Conservation (phyloP, 2,797 vertebrate species). For the Epinephelus malabaricus region DNA sequence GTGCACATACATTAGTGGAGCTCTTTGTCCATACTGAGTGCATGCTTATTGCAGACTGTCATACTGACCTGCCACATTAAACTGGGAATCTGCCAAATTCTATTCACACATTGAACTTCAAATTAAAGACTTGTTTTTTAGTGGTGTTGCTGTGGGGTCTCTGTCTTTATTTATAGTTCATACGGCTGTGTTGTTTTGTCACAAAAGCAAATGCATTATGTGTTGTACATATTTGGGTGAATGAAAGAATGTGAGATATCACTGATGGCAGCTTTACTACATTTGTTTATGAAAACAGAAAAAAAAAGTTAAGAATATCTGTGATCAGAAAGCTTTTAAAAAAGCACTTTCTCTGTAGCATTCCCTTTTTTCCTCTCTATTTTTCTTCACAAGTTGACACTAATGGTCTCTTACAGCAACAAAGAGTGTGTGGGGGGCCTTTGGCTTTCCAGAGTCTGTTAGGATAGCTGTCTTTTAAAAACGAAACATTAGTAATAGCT, state of each 20-base stretch:
- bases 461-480: slow-evolving; percentile 64
- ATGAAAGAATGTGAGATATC: not conserved
- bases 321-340: slow-evolving; percentile 18
- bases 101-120: not conserved
- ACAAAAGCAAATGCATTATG: not conserved
- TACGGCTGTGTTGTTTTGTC: not conserved
- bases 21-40: slow-evolving; percentile 25
- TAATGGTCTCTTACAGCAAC: slow-evolving; percentile 41
- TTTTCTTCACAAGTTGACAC: slow-evolving; percentile 22
- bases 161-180: not conserved
- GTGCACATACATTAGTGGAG: slow-evolving; percentile 33
- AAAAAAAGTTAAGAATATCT: not conserved
- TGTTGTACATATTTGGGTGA: not conserved
- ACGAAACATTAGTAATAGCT: slow-evolving; percentile 52
- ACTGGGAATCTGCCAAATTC: slow-evolving; percentile 17
- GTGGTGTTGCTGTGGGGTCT: not conserved
- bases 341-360: slow-evolving; percentile 15
- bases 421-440: slow-evolving; percentile 21
- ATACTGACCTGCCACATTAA: slow-evolving; percentile 29
- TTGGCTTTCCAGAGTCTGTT: slow-evolving; percentile 28
- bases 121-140: not conserved
- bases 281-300: slow-evolving; percentile 1
- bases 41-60: slow-evolving; percentile 32
- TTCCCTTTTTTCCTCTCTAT: slow-evolving; percentile 9
- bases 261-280: not conserved